A percentile compares a stretch with the other conserved stretches of the same genome.
phyloP scores from a whole-genome alignment of 2,888 invertebrate species.

The Apodemia duryi region DNA sequence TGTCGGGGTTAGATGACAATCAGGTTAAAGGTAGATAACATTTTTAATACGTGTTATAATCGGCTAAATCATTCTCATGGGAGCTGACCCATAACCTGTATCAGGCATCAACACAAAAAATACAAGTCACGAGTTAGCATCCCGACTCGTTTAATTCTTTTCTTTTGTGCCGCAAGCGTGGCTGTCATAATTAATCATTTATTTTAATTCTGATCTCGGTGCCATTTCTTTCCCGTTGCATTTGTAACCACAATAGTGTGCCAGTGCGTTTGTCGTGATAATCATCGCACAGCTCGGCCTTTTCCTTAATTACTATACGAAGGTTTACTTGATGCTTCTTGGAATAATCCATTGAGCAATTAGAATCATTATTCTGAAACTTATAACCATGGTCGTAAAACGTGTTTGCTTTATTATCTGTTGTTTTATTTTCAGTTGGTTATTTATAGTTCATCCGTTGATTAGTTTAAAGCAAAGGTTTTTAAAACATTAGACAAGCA shows the following conservation, averaged over 20 bases:
- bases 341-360: slow-evolving; percentile 37
- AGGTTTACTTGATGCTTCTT: slow-evolving; percentile 26
- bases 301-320: slow-evolving; percentile 42
- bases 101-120: not conserved
- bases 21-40: not conserved
- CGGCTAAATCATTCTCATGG: not conserved
- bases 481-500: no score
- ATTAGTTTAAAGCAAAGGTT: no score
- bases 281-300: slow-evolving; percentile 28
- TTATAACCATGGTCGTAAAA: not conserved
- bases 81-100: slow-evolving; percentile 4
- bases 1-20: no score
- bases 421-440: not conserved
- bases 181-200: slow-evolving; percentile 11
- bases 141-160: not conserved
- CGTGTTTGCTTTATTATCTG: not conserved
- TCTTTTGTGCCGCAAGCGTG: not conserved
- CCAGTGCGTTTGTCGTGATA: slow-evolving; percentile 30
- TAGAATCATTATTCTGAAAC: slow-evolving; percentile 39
- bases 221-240: slow-evolving; percentile 15
- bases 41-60: not conserved
- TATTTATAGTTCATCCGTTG: no score
- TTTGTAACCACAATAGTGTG: slow-evolving; percentile 4
- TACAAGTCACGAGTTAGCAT: slow-evolving; percentile 1
- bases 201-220: slow-evolving; percentile 14